Percentiles rank a stretch among this genome's conserved stretches.
Conservation (phyloP, 2,888 invertebrate genomes). For the Melanostoma scalare region DNA sequence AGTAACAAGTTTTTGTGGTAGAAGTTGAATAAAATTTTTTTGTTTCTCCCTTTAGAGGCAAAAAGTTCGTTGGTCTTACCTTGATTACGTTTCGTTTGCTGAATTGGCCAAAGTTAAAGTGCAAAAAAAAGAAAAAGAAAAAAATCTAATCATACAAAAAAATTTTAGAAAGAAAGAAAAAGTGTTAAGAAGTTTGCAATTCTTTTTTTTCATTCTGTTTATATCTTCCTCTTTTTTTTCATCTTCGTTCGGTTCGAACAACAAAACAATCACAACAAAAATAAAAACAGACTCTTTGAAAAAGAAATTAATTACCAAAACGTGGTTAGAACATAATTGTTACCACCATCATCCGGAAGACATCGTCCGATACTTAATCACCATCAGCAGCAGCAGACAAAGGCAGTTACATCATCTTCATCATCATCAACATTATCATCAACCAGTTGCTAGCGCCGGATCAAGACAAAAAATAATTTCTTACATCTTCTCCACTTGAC, state of each 20-base stretch:
- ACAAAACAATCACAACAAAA: constrained; percentile 23
- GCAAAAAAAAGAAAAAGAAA: constrained; percentile 37
- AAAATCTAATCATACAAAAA: constrained; percentile 3
- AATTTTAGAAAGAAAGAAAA: constrained; percentile 45
- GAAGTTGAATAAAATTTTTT: constrained; percentile 36
- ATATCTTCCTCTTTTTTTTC: constrained; percentile 28
- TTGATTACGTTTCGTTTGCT: constrained; percentile 66
- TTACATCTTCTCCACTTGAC: constrained; percentile 41
- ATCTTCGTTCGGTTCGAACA: constrained; percentile 34
- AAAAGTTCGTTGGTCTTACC: constrained; percentile 70
- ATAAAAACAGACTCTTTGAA: constrained; percentile 49
- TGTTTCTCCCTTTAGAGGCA: constrained; percentile 39
- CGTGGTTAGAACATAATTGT: constrained; percentile 56
- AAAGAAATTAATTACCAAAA: constrained; percentile 63
- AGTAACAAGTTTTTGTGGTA: constrained; percentile 67
- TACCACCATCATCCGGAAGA: constrained; percentile 44
- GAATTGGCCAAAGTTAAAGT: constrained; percentile 67
- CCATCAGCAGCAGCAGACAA: constrained; percentile 27
- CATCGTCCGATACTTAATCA: constrained; percentile 34
- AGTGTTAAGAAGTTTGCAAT: constrained; percentile 58
- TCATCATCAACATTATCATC: background rate
- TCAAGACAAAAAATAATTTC: constrained; percentile 13
- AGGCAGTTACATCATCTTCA: constrained; percentile 27
- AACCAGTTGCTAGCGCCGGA: constrained; percentile 23
- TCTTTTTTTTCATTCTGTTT: constrained; percentile 17